A percentile compares a stretch with the other conserved stretches of the same genome.
Evolutionary conservation across 2,797 vertebrate genomes (phyloP).

Genomic region (Falco novaeseelandiae): DNA sequence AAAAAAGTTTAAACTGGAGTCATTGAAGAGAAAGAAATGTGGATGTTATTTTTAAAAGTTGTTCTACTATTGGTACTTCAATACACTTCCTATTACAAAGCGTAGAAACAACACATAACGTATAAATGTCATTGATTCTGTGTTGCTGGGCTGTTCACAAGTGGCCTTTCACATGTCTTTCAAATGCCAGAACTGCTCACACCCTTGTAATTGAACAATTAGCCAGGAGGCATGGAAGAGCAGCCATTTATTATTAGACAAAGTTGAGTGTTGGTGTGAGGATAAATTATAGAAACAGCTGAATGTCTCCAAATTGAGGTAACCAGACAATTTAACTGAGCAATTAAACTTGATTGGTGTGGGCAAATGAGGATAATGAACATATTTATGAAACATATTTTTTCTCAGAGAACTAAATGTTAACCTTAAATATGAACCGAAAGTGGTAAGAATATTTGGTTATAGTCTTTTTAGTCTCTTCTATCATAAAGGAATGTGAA

Average conservation of each 20-base stretch:
- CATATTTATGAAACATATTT: slow-evolving; percentile 1
- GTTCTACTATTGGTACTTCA: not conserved
- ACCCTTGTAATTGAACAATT: slow-evolving; percentile 68
- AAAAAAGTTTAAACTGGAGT: not conserved
- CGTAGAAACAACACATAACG: slow-evolving; percentile 14
- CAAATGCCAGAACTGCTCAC: slow-evolving; percentile 63
- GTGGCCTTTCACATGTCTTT: slow-evolving; percentile 60
- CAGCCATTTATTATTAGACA: slow-evolving; percentile 45
- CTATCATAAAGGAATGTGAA: not conserved
- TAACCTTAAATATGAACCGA: not conserved
- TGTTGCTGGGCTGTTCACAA: slow-evolving; percentile 19
- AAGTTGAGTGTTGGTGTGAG: slow-evolving; percentile 32
- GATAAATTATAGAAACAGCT: slow-evolving; percentile 35
- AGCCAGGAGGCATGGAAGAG: slow-evolving; percentile 62
- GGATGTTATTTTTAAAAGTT: not conserved
- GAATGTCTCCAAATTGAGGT: slow-evolving; percentile 40
- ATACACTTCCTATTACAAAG: not conserved
- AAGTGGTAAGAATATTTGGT: not conserved
- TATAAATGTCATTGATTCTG: slow-evolving; percentile 67
- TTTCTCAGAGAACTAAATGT: not conserved
- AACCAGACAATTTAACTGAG: slow-evolving; percentile 57
- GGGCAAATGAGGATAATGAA: slow-evolving; percentile 24
- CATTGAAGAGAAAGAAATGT: not conserved
- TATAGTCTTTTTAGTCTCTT: not conserved
- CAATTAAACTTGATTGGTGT: slow-evolving; percentile 50